Base-by-base conservation (phyloP, 2,797 vertebrate species). In the Sebastes umbrosus region DNA sequence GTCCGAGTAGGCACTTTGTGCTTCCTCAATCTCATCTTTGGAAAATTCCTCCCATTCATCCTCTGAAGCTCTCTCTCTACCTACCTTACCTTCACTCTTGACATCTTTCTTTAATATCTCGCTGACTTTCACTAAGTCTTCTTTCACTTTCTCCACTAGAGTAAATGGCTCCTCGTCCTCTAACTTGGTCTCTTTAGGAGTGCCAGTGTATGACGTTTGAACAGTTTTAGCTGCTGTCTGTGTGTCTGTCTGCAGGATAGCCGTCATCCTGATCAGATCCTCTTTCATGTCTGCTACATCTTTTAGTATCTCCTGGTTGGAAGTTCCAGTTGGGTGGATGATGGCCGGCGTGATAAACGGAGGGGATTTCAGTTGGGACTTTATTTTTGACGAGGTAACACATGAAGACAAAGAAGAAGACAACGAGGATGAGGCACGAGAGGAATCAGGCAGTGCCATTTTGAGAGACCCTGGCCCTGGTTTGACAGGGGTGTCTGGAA, bases 261-360 rank as follows among this genome's bases (percentile, higher is more conserved):
- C 98, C 5, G 98, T 98, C 98, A 99, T 99, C 93, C 97, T 97
- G 80, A 99, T 99, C 62, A 99, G 94, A 94, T 99, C 99, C 92
- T 99, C 97, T 90, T 99, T 99, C 98, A 99, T 99, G 87, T 99
- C 98, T 46, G 98, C 98, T 89, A 99, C 99, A 67, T 99, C 99
- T 94, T 97, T 98, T 77, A 99, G 82, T 83, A 99, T 98, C 91
- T 99, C 99, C 94, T 99, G 98, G 94, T 97, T 99, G 83, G 98
- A 96, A 25, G 97, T 91, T 32, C 96, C 92, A 50, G 97, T 95
- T 80, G 97, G 88, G 92, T 97, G 99, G 88, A 98, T 96, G 89
- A 97, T 95, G 68, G 97, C 94, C 3, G 98, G 97, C 57, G 97
- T 95, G 84, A 98, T 97, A 91, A 97, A 99, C 66, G 98, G 95